Evolutionary conservation across 2,797 vertebrate species (phyloP).

Genomic region (Eleutherodactylus coqui): DNA sequence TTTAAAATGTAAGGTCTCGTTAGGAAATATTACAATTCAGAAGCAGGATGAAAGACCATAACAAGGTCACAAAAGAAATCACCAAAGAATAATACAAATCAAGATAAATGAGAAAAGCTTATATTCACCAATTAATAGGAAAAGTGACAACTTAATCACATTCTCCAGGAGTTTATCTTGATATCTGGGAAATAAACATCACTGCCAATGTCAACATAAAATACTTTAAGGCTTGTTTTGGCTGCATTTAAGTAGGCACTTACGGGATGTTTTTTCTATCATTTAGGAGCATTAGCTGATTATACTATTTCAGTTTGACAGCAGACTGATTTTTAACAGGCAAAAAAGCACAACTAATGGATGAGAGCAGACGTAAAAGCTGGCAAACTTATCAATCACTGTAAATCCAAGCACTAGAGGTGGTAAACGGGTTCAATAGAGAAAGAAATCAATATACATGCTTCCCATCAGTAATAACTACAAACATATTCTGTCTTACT

Average conservation of each 20-base stretch:
- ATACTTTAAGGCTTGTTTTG: slow-evolving; percentile 69
- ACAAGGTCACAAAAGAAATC: slow-evolving; percentile 26
- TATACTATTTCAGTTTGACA: slow-evolving; percentile 73
- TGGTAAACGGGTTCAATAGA: slow-evolving; percentile 67
- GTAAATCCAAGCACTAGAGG: slow-evolving; percentile 69
- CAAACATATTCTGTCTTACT: slow-evolving; percentile 30
- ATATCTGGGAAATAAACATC: slow-evolving; percentile 59
- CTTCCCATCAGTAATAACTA: slow-evolving; percentile 68
- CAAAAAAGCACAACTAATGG: slow-evolving; percentile 75
- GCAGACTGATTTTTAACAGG: slow-evolving; percentile 74
- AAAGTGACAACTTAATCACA: slow-evolving; percentile 50
- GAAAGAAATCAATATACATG: slow-evolving; percentile 64
- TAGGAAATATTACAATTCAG: slow-evolving; percentile 22
- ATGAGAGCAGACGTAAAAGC: slow-evolving; percentile 75
- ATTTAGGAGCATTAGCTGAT: slow-evolving; percentile 72
- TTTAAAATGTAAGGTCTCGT: neutral
- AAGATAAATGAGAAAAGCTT: slow-evolving; percentile 4
- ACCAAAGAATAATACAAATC: neutral
- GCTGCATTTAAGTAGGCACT: slow-evolving; percentile 65
- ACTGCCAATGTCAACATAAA: slow-evolving; percentile 69
- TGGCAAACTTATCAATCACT: slow-evolving; percentile 74
- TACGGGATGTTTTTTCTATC: slow-evolving; percentile 71
- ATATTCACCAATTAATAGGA: slow-evolving; percentile 15
- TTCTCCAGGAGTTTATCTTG: slow-evolving; percentile 58
- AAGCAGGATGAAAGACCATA: neutral